Conservation (phyloP, 2,888 invertebrate genomes). For the Eupithecia dodoneata region DNA sequence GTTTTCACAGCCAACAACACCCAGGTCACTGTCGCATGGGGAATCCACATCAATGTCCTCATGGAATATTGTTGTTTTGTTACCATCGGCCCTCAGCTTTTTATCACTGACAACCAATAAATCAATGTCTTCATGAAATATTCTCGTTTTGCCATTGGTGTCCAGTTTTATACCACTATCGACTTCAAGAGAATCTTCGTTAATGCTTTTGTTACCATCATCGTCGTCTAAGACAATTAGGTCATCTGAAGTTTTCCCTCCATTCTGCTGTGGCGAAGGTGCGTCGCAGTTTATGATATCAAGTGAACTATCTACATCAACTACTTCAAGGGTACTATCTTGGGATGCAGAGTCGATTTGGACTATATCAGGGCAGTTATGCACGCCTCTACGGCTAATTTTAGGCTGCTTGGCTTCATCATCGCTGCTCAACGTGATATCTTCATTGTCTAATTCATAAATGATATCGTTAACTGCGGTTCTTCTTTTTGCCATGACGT, state of each 20-base stretch:
- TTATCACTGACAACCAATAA: conserved; percentile 48
- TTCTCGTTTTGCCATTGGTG: not conserved
- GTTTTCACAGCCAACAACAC: conserved; percentile 72
- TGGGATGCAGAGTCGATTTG: conserved; percentile 46
- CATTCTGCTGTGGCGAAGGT: conserved; percentile 58
- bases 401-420: conserved; percentile 73
- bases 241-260: conserved; percentile 70
- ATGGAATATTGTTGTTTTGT: conserved; percentile 62
- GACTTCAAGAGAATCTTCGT: conserved; percentile 30
- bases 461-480: conserved; percentile 76
- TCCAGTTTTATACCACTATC: conserved; percentile 22
- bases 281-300: conserved; percentile 48
- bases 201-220: conserved; percentile 40
- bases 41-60: conserved; percentile 73
- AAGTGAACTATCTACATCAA: conserved; percentile 52
- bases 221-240: conserved; percentile 45
- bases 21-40: conserved; percentile 65
- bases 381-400: conserved; percentile 59
- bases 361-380: conserved; percentile 41
- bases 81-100: conserved; percentile 46
- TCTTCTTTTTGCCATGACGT: conserved; percentile 75
- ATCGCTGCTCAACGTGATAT: conserved; percentile 75
- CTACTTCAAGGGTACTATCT: conserved; percentile 51
- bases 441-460: conserved; percentile 81
- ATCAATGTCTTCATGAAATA: not conserved